phyloP scores from a whole-genome alignment of 2,113 vertebrate genomes.

The Puma concolor region DNA sequence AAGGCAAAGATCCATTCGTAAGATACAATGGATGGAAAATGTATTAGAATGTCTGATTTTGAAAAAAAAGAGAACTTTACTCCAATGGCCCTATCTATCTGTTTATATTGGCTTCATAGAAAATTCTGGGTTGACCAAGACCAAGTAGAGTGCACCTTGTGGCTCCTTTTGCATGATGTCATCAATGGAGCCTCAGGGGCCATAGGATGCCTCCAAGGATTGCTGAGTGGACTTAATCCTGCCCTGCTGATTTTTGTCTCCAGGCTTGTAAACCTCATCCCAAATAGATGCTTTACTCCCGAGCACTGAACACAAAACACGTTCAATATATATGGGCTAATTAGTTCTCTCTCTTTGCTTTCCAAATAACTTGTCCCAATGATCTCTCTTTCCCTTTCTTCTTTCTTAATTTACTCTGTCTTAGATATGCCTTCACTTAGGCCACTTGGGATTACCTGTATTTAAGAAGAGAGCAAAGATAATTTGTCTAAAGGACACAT shows the following conservation, averaged over 20 bases:
- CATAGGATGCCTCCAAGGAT: rapidly evolving
- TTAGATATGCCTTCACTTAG: neutral
- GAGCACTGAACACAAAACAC: neutral
- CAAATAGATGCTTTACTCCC: neutral
- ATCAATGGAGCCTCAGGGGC: neutral
- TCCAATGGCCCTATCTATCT: neutral
- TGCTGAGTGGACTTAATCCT: rapidly evolving
- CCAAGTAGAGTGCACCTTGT: no score
- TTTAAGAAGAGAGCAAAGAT: neutral
- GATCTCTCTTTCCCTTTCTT: neutral
- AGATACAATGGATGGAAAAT: neutral
- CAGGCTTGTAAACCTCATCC: rapidly evolving
- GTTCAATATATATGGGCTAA: neutral
- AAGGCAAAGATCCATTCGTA: neutral
- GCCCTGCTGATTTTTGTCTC: neutral
- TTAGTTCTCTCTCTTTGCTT: neutral
- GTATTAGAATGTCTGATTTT: neutral
- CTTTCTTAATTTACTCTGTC: neutral
- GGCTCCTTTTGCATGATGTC: neutral
- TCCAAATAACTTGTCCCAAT: neutral
- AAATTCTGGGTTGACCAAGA: neutral
- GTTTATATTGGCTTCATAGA: neutral
- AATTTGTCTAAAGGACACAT: neutral
- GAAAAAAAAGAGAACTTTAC: neutral
- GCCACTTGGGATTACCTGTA: neutral